phyloP scores from a whole-genome alignment of 2,797 vertebrate genomes.

The Numenius phaeopus region DNA sequence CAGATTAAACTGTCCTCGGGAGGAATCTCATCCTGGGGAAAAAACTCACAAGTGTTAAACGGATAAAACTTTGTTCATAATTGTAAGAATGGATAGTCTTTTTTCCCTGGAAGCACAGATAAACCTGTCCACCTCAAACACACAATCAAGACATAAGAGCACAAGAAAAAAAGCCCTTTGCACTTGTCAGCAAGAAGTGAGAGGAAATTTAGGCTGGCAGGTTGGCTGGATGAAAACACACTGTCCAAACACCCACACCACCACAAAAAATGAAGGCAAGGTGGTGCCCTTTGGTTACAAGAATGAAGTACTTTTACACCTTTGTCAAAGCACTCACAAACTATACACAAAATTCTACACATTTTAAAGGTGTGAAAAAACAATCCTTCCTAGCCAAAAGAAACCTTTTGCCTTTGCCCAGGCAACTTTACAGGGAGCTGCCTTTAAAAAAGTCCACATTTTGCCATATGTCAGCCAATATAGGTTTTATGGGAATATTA shows the following conservation, averaged over 20 bases:
- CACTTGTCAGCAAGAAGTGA: neutral
- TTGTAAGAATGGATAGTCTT: neutral
- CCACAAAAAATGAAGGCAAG: neutral
- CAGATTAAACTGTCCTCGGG: neutral
- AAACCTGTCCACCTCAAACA: neutral
- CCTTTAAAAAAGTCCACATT: neutral
- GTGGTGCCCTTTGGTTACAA: neutral
- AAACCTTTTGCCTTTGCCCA: neutral
- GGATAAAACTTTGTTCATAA: neutral
- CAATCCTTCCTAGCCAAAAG: neutral
- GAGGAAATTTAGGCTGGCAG: neutral
- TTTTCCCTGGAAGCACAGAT: neutral
- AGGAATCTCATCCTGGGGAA: neutral
- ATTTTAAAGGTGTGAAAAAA: neutral
- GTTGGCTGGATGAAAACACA: neutral
- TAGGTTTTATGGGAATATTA: neutral
- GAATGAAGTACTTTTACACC: neutral
- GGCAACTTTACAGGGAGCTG: neutral
- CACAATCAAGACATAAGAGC: neutral
- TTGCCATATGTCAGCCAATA: neutral
- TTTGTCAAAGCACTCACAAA: neutral
- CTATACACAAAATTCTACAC: neutral
- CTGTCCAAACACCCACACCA: neutral
- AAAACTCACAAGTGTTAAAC: neutral
- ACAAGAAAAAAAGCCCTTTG: neutral